A percentile compares a stretch with the other conserved stretches of the same genome.
Evolutionary conservation across 1,140 invertebrate genomes (phyloP).

Genomic region (Formica exsecta): DNA sequence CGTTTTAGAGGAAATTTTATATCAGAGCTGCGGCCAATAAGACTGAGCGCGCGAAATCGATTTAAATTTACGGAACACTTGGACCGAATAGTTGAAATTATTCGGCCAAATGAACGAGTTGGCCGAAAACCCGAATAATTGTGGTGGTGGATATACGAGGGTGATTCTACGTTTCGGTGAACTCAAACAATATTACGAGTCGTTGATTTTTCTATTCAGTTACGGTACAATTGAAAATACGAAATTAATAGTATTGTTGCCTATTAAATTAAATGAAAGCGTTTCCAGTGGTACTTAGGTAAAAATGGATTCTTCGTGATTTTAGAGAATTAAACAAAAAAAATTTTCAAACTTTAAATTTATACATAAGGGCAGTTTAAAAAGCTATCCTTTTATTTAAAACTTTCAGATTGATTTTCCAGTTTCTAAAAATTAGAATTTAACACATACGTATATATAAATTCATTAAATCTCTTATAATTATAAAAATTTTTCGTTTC

Average conservation of each 20-base stretch:
- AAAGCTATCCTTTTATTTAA: background rate
- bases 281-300: background rate
- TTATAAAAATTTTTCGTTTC: background rate
- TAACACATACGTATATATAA: too few species aligned
- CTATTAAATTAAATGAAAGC: background rate
- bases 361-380: background rate
- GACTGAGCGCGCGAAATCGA: constrained; percentile 65
- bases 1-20: constrained; percentile 72
- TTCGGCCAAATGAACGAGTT: constrained; percentile 73
- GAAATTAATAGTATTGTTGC: constrained; percentile 13
- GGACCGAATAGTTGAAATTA: constrained; percentile 76
- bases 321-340: background rate
- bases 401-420: background rate
- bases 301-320: background rate
- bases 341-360: background rate
- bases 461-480: background rate
- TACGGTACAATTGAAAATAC: background rate
- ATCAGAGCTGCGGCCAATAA: constrained; percentile 66
- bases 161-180: constrained; percentile 66
- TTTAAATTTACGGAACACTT: constrained; percentile 74
- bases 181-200: constrained; percentile 53
- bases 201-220: constrained; percentile 61
- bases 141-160: constrained; percentile 4
- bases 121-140: constrained; percentile 73
- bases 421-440: background rate